Conservation (phyloP, 2,888 invertebrate genomes). For the Microplitis manilae region DNA sequence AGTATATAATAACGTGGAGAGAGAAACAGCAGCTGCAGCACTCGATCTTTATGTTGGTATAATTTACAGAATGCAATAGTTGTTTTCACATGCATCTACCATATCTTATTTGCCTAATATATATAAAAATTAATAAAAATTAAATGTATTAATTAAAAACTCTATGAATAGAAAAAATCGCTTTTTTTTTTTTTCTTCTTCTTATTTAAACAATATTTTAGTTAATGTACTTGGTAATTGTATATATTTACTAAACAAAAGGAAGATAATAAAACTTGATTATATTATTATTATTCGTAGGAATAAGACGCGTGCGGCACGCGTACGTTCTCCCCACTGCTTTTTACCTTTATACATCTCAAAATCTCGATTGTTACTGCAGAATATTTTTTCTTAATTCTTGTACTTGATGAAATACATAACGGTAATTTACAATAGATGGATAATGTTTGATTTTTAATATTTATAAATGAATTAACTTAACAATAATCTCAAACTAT, state of each 20-base stretch:
- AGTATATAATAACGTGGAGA: conserved; percentile 37
- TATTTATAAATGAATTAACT: neutral
- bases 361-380: neutral
- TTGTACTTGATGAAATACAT: neutral
- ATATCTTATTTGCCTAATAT: conserved; percentile 21
- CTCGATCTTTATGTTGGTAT: conserved; percentile 54
- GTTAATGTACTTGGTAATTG: neutral
- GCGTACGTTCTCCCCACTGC: conserved; percentile 54
- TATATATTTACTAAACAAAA: neutral
- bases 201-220: conserved; percentile 29
- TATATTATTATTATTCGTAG: neutral
- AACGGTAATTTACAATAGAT: neutral
- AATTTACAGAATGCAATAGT: conserved; percentile 56
- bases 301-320: conserved; percentile 61
- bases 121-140: too few species aligned
- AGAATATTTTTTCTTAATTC: neutral
- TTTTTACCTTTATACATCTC: neutral
- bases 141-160: too few species aligned
- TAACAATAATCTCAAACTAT: neutral
- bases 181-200: too few species aligned
- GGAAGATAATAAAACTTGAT: conserved; percentile 14
- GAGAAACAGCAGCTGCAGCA: conserved; percentile 70
- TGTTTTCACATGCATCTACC: conserved; percentile 47
- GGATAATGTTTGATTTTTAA: neutral
- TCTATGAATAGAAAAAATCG: too few species aligned